These are phyloP conservation scores for Anas georgica DNA, from an alignment of 2,797 vertebrate species.

Conservation along the genomic window DNA sequence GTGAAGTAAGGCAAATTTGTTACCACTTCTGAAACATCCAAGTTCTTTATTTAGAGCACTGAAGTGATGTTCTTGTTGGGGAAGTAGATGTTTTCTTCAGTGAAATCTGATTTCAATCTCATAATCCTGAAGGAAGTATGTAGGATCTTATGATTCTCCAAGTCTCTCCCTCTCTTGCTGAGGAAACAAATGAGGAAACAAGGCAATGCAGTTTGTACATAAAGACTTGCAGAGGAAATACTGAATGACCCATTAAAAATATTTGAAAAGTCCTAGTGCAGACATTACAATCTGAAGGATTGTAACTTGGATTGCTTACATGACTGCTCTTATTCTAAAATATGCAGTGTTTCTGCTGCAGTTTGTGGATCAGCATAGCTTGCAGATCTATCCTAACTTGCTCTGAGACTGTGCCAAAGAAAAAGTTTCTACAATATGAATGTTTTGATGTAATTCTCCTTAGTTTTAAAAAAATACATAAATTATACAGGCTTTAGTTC, in stretches of 20 bases:
- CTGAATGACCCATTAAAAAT: neutral
- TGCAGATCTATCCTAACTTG: neutral
- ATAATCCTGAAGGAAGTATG: neutral
- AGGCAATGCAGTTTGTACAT: neutral
- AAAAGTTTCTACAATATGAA: neutral
- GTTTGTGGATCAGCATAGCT: neutral
- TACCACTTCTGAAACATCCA: neutral
- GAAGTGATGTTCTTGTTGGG: fast-evolving
- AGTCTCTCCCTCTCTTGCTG: neutral
- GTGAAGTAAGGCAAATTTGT: neutral
- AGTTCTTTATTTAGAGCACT: neutral
- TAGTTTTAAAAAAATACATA: neutral
- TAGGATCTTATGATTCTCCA: neutral
- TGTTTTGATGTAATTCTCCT: neutral
- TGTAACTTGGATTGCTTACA: neutral
- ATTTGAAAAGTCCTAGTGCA: neutral
- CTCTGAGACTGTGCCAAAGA: neutral
- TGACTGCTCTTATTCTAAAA: conserved; percentile 1
- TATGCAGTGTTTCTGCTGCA: neutral
- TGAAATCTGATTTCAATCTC: neutral
- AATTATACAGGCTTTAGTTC: neutral
- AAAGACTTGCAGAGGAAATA: neutral
- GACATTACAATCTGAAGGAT: neutral
- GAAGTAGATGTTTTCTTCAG: neutral
- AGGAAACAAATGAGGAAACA: neutral